Conservation (phyloP, 2,888 invertebrate genomes). For the Notodonta ziczac region DNA sequence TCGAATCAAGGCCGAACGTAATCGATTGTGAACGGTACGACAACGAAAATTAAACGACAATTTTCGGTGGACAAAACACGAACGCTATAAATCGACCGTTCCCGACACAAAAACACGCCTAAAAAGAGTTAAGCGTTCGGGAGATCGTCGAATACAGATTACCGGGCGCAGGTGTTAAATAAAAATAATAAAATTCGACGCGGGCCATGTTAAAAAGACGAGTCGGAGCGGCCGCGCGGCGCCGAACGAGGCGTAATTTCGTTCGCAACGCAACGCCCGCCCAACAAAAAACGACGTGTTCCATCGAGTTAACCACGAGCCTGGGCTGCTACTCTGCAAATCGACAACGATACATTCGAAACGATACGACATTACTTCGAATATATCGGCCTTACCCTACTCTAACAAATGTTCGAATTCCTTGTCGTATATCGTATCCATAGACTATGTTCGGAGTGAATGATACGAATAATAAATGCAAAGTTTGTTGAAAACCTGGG, state of each 20-base stretch:
- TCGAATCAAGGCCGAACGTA: conserved; percentile 69
- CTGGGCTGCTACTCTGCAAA: too few relatives aligned
- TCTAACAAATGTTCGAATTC: too few relatives aligned
- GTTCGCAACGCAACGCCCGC: conserved; percentile 72
- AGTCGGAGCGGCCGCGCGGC: conserved; percentile 76
- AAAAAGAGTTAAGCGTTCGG: conserved; percentile 84
- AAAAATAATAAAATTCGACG: conserved; percentile 82
- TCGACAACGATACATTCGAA: too few relatives aligned
- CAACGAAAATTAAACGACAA: conserved; percentile 80
- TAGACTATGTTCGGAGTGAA: too few relatives aligned
- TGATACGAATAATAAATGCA: too few relatives aligned
- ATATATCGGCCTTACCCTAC: too few relatives aligned
- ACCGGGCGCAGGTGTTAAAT: conserved; percentile 83
- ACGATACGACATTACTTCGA: too few relatives aligned
- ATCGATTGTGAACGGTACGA: conserved; percentile 75
- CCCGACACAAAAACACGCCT: conserved; percentile 68
- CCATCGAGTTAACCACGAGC: conserved; percentile 64
- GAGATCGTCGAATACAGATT: conserved; percentile 83
- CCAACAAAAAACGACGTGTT: conserved; percentile 71
- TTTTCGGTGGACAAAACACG: conserved; percentile 72
- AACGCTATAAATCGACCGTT: conserved; percentile 72
- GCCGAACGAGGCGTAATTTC: conserved; percentile 77
- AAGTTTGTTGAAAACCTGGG: too few relatives aligned
- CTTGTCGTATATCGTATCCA: too few relatives aligned
- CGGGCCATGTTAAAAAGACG: conserved; percentile 74